Conservation (phyloP, 1,140 invertebrate genomes). For the Papilio dardanus region DNA sequence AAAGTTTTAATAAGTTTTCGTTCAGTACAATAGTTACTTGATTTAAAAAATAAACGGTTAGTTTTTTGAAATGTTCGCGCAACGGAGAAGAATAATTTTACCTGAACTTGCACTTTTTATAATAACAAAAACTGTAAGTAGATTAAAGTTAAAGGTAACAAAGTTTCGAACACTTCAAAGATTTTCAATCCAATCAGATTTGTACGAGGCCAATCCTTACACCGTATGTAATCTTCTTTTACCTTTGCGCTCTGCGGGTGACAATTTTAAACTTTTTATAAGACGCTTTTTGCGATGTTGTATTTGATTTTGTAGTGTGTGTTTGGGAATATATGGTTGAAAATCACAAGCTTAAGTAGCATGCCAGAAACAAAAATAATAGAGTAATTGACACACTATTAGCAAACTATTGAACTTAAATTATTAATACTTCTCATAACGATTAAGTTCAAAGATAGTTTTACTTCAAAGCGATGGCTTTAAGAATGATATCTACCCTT, state of each 20-base stretch:
- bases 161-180: conserved; percentile 32
- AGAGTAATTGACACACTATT: too few relatives aligned
- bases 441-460: neutral
- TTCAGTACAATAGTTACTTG: neutral
- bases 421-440: too few relatives aligned
- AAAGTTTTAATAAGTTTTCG: neutral
- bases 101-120: conserved; percentile 12
- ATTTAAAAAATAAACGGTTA: neutral
- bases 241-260: neutral
- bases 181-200: conserved; percentile 34
- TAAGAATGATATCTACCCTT: neutral
- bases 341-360: neutral
- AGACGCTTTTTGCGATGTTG: neutral
- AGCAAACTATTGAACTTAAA: too few relatives aligned
- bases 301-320: neutral
- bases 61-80: neutral
- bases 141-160: conserved; percentile 31
- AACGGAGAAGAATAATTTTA: neutral
- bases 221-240: conserved; percentile 2
- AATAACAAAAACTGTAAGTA: conserved; percentile 19
- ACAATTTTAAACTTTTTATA: neutral
- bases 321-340: neutral
- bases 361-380: neutral
- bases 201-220: conserved; percentile 26
- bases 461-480: neutral